These are phyloP conservation scores for Columba janthina DNA, from an alignment of 2,113 vertebrate genomes.

Conservation along the genomic window DNA sequence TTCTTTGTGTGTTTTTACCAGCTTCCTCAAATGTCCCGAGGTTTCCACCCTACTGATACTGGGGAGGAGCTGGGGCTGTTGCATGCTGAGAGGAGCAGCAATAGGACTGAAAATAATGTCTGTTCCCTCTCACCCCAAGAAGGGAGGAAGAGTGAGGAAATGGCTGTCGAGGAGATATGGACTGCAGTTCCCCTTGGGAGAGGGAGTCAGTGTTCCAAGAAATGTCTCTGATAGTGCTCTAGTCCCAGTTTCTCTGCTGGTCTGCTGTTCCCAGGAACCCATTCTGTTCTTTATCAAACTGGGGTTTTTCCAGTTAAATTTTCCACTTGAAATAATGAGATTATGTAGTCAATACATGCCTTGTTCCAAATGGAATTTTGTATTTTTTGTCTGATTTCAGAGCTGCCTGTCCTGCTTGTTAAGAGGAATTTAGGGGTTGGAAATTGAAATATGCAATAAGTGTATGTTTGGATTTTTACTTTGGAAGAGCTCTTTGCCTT, in stretches of 20 bases:
- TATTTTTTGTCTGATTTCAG: neutral
- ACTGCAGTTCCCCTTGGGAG: neutral
- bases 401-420: neutral
- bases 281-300: neutral
- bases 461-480: neutral
- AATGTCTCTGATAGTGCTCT: accelerated
- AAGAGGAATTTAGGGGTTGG: neutral
- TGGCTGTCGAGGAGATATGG: neutral
- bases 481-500: neutral
- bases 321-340: neutral
- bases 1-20: neutral
- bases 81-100: neutral
- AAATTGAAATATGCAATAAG: neutral
- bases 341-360: neutral
- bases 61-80: neutral
- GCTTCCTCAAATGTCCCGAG: neutral
- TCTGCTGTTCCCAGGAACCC: neutral
- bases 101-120: neutral
- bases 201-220: neutral
- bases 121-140: accelerated
- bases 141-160: neutral
- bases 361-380: neutral
- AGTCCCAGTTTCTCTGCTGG: neutral
- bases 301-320: neutral
- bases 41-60: neutral